These are phyloP conservation scores for Parasteatoda lunata DNA, from an alignment of 2,888 invertebrate genomes.

Conservation along the genomic window DNA sequence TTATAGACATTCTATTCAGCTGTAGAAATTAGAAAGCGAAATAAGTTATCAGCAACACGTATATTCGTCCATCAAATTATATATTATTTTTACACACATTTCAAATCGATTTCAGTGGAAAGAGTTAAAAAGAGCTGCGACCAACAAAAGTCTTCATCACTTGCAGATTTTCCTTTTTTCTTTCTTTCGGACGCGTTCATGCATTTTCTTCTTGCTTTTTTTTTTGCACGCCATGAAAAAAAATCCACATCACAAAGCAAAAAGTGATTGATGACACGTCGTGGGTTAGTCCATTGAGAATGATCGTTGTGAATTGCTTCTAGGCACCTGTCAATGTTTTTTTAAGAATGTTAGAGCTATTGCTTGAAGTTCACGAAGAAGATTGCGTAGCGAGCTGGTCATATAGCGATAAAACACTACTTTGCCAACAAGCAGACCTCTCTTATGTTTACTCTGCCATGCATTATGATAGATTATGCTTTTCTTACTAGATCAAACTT, in stretches of 20 bases:
- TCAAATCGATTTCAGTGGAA: background rate
- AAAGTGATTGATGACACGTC: slow-evolving; percentile 57
- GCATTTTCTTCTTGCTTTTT: background rate
- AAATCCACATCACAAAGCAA: slow-evolving; percentile 39
- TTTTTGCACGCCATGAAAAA: slow-evolving; percentile 17
- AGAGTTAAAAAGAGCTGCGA: background rate
- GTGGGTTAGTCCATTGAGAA: slow-evolving; percentile 59
- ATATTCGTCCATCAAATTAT: too few species aligned
- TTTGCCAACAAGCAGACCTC: slow-evolving; percentile 31
- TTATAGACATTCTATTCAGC: too few species aligned
- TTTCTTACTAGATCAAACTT: slow-evolving; percentile 40
- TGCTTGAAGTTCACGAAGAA: slow-evolving; percentile 25
- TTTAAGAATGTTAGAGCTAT: slow-evolving; percentile 21
- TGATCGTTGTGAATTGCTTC: slow-evolving; percentile 51
- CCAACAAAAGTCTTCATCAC: slow-evolving; percentile 8
- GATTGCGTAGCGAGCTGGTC: slow-evolving; percentile 17
- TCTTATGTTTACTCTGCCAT: slow-evolving; percentile 28
- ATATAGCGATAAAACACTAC: slow-evolving; percentile 37
- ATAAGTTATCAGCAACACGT: too few species aligned
- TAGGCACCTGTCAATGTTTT: slow-evolving; percentile 55
- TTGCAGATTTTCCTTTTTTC: background rate
- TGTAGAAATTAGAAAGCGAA: too few species aligned
- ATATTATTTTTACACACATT: background rate
- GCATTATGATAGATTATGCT: slow-evolving; percentile 53
- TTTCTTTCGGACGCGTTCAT: background rate